These are phyloP conservation scores for Semicossyphus pulcher DNA, from an alignment of 2,113 vertebrate species.

Conservation along the genomic window DNA sequence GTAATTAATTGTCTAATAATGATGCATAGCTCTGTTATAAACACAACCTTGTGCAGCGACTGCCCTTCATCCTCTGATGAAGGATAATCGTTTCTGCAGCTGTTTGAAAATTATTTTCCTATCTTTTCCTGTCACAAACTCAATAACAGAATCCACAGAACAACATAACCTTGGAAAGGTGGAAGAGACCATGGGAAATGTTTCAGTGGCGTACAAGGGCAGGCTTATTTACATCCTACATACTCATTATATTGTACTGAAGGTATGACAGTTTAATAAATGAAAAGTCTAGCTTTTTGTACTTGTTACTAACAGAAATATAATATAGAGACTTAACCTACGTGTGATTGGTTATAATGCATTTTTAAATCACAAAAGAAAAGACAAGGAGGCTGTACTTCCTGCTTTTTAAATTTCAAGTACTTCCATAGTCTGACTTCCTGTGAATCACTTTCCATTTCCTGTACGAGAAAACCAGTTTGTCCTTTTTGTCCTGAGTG, in stretches of 20 bases:
- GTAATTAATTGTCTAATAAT: constrained; percentile 81
- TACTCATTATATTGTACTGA: too few relatives aligned
- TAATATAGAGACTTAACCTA: too few relatives aligned
- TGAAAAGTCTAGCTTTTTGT: too few relatives aligned
- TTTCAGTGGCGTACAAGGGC: too few relatives aligned
- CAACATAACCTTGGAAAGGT: constrained; percentile 50
- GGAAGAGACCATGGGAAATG: constrained; percentile 12
- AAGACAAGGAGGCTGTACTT: too few relatives aligned
- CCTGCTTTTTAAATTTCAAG: too few relatives aligned
- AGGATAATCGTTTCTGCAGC: constrained; percentile 77
- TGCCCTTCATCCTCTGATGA: constrained; percentile 78
- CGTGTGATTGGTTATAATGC: neutral
- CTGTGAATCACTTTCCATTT: constrained; percentile 13
- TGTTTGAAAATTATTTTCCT: constrained; percentile 65
- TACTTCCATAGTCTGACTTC: too few relatives aligned
- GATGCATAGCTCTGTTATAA: constrained; percentile 72
- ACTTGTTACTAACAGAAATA: too few relatives aligned
- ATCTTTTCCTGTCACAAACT: constrained; percentile 62
- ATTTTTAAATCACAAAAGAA: neutral
- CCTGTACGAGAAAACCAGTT: constrained; percentile 17
- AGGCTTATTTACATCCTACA: too few relatives aligned
- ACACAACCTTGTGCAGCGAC: constrained; percentile 63
- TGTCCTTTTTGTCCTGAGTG: constrained; percentile 68
- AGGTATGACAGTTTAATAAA: too few relatives aligned
- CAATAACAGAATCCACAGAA: constrained; percentile 51